phyloP scores from a whole-genome alignment of 2,888 invertebrate genomes.

The Drosophila setosimentum region DNA sequence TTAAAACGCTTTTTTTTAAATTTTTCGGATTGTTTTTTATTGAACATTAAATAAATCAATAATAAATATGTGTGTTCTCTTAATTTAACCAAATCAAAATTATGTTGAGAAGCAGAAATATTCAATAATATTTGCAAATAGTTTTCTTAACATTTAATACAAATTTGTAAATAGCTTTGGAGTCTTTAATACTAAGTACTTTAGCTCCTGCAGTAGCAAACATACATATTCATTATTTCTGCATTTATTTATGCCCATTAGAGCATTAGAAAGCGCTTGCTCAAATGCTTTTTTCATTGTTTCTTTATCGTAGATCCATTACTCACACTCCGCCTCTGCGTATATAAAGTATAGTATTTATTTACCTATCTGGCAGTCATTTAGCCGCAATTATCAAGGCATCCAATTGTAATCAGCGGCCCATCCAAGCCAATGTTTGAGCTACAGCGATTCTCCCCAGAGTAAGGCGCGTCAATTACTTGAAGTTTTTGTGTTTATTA shows the following conservation, averaged over 20 bases:
- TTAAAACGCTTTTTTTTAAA: background rate
- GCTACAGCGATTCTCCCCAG: slow-evolving; percentile 23
- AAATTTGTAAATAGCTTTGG: background rate
- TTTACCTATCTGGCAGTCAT: slow-evolving; percentile 65
- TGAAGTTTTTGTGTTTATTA: slow-evolving; percentile 66
- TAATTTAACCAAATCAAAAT: background rate
- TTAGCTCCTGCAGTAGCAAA: background rate
- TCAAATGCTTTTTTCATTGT: slow-evolving; percentile 30
- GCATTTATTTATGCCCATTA: background rate
- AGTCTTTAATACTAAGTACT: background rate
- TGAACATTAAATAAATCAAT: background rate
- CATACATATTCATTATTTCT: background rate
- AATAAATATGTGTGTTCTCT: background rate
- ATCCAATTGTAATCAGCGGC: slow-evolving; percentile 69
- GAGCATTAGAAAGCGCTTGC: background rate
- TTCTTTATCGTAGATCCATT: slow-evolving; percentile 34
- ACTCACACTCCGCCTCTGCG: slow-evolving; percentile 25
- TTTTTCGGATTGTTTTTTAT: background rate
- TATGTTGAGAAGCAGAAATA: background rate
- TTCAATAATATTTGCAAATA: background rate
- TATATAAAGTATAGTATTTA: slow-evolving; percentile 40
- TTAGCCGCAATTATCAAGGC: slow-evolving; percentile 62
- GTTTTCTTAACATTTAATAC: background rate
- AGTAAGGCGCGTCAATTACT: slow-evolving; percentile 73
- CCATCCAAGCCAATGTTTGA: background rate